These are phyloP conservation scores for Lepus timidus DNA, from an alignment of 2,113 vertebrate species.

Conservation along the genomic window DNA sequence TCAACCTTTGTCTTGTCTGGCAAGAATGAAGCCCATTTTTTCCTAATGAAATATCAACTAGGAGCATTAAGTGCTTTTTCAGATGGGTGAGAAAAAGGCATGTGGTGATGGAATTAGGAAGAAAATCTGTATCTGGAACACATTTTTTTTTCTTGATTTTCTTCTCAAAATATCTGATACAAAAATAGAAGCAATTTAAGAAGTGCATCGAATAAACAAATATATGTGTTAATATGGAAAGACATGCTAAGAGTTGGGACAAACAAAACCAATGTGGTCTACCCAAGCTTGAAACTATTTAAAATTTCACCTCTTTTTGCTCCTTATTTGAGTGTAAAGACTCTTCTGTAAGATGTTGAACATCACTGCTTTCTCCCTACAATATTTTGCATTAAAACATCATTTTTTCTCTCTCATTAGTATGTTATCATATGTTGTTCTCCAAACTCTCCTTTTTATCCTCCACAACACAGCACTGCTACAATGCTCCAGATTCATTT, in stretches of 20 bases:
- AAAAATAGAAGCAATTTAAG: neutral
- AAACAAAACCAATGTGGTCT: neutral
- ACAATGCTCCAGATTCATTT: neutral
- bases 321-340: neutral
- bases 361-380: neutral
- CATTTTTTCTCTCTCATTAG: neutral
- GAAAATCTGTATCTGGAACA: neutral
- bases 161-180: constrained; percentile 19
- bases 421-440: neutral
- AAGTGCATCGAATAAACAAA: neutral
- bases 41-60: constrained; percentile 40
- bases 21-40: constrained; percentile 2
- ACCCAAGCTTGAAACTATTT: neutral
- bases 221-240: neutral
- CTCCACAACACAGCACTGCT: neutral
- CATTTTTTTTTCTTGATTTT: neutral
- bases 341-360: neutral
- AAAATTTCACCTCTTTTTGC: neutral
- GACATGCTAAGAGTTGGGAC: neutral
- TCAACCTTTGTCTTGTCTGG: constrained; percentile 17
- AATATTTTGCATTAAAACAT: neutral
- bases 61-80: neutral
- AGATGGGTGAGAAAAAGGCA: neutral
- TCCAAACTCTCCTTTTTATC: neutral
- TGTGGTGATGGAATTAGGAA: neutral